These are phyloP conservation scores for Tenualosa thibaudeaui DNA, from an alignment of 2,797 vertebrate genomes.

Conservation along the genomic window DNA sequence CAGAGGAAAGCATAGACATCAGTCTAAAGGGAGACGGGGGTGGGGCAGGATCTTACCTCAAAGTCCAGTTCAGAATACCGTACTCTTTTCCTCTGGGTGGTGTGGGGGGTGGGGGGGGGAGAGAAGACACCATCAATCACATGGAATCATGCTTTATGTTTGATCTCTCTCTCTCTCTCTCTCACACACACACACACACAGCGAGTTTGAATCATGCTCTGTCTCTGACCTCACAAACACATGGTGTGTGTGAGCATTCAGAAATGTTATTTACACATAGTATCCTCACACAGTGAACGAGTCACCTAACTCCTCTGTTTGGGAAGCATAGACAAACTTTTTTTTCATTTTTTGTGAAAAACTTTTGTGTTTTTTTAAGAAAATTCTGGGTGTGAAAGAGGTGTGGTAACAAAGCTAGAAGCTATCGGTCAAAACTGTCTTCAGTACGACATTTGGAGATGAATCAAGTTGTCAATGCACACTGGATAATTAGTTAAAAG, in stretches of 20 bases:
- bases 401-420: too few relatives aligned
- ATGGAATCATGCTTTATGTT: slow-evolving; percentile 51
- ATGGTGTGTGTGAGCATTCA: background rate
- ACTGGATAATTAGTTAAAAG: too few relatives aligned
- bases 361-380: too few relatives aligned
- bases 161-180: slow-evolving; percentile 46
- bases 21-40: slow-evolving; percentile 50
- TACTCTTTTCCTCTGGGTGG: slow-evolving; percentile 93
- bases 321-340: too few relatives aligned
- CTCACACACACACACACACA: slow-evolving; percentile 30
- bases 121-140: slow-evolving; percentile 82
- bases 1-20: slow-evolving; percentile 77
- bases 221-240: too few relatives aligned
- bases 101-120: slow-evolving; percentile 59
- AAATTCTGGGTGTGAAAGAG: too few relatives aligned
- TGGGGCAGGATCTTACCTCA: slow-evolving; percentile 85
- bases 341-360: too few relatives aligned
- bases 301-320: too few relatives aligned
- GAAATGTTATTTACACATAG: too few relatives aligned
- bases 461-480: too few relatives aligned
- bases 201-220: slow-evolving; percentile 38
- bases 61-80: slow-evolving; percentile 99
- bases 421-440: too few relatives aligned
- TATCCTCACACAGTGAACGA: background rate
- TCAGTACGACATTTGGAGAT: too few relatives aligned